Base-by-base conservation (phyloP, 2,888 invertebrate species). In the Leucoma salicis region DNA sequence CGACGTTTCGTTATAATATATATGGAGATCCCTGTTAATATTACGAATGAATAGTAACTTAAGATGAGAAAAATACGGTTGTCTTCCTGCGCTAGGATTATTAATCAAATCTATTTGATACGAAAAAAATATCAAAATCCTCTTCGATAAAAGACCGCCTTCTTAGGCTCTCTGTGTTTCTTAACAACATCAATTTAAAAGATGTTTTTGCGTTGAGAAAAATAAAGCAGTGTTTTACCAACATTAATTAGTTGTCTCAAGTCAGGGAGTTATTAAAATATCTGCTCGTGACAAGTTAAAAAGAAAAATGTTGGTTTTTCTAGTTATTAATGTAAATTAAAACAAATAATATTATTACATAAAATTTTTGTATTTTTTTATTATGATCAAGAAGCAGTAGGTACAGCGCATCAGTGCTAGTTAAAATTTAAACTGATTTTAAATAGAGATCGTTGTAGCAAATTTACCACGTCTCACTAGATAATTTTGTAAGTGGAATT, bases 1-100 rank as follows among this genome's bases (percentile, higher is more conserved):
- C n/a, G n/a, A n/a, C n/a, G n/a, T n/a, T n/a, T n/a, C n/a, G n/a
- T n/a, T n/a, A n/a, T n/a, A n/a, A n/a, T n/a, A 18, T 11, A 11
- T 10, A 32, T 7, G 14, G 11, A 33, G 39, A 66, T 80, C 82
- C 77, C 72, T 54, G 51, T 63, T 78, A 79, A 62, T 49, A 67
- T 70, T 65, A 67, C 78, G 79, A 70, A 78, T 83, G 83, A 84
- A 70, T 82, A 64, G 80, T 78, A 79, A 80, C 79, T 84, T 79
- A 75, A 75, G 78, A 78, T 78, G 78, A 74, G 85, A 84, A 83
- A 83, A 82, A 82, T 79, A 81, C 74, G 75, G 70, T 75, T 78
- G 81, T 81, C 76, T 74, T 70, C 63, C 57, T 63, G 63, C 65
- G 55, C 66, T 53, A 59, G 60, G 74, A 81, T 80, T 81, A 85